Evolutionary conservation across 2,888 invertebrate genomes (phyloP), one percentile per base, ranked within the genome.

Genomic region (Trilocha varians): DNA sequence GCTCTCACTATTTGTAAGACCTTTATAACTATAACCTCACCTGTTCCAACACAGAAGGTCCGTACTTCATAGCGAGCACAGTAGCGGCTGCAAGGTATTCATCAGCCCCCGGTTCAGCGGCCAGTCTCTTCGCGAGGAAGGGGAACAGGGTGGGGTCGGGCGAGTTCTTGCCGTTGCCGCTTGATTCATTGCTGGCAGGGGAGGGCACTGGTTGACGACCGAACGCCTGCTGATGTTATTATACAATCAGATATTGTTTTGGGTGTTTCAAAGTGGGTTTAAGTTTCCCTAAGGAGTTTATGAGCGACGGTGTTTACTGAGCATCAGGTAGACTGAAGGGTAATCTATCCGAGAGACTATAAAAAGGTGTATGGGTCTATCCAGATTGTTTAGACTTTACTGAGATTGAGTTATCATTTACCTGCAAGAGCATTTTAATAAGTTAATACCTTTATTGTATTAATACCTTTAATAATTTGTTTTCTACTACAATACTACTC

Each of bases 171-270:
- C 46, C 84, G 65, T 36, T 86, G 78, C 52, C 54, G 38, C 54
- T 40, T 14, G 55, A 47, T 39, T 54, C 57, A 2, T 50, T 38
- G n/a, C 57, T 46, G 6, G 52, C 33, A 53, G 93, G 93, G 65
- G 93, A 93, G 0, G 93, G 93, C 65, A 93, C 93, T 0, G 97
- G 96, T 25, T 96, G 95, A 46, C 97, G 92, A 42, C 94, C 92
- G 48, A 97, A 88, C 3, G 97, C 96, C 87, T 97, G 94, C n/a
- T n/a, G n/a, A n/a, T n/a, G n/a, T n/a, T n/a, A n/a, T n/a, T n/a
- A n/a, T n/a, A n/a, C n/a, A n/a, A n/a, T n/a, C n/a, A n/a, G n/a
- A n/a, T n/a, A n/a, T n/a, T n/a, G n/a, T n/a, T n/a, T n/a, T n/a
- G n/a, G n/a, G n/a, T n/a, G 4, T 25, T 1, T 25, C 25, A 25